Evolutionary conservation across 2,888 invertebrate species (phyloP).

Genomic region (Hedya salicella): DNA sequence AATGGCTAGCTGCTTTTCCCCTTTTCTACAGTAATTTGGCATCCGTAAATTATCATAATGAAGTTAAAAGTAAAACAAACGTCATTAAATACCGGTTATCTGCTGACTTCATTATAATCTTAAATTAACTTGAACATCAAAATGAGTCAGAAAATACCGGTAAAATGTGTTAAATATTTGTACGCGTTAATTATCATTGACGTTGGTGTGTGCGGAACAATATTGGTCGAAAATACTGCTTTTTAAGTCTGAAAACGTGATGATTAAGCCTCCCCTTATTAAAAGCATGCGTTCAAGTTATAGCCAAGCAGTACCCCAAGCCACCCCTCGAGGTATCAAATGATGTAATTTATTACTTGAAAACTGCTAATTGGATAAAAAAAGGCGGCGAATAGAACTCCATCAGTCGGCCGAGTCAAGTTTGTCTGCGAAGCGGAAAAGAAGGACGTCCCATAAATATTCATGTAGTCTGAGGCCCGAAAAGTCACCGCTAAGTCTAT

Average conservation of each 20-base stretch:
- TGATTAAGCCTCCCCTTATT: neutral
- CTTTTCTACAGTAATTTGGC: no score
- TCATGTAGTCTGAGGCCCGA: slow-evolving; percentile 76
- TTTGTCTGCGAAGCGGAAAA: slow-evolving; percentile 64
- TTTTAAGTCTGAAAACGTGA: neutral
- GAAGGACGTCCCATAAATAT: slow-evolving; percentile 78
- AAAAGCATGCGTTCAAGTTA: neutral
- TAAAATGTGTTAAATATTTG: no score
- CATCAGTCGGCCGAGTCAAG: slow-evolving; percentile 51
- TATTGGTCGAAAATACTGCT: neutral
- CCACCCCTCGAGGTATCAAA: slow-evolving; percentile 36
- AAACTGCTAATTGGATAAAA: slow-evolving; percentile 47
- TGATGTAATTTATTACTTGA: slow-evolving; percentile 44
- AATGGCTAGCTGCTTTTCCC: no score
- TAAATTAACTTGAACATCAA: no score
- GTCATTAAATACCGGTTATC: no score
- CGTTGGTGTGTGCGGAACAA: no score
- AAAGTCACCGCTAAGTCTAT: slow-evolving; percentile 80
- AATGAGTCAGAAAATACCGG: no score
- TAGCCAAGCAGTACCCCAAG: neutral
- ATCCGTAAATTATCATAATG: no score
- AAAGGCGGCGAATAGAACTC: slow-evolving; percentile 43
- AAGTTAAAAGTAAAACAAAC: no score
- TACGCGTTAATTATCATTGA: no score
- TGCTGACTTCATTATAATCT: no score